These are phyloP conservation scores for Acanthococcus lagerstroemiae DNA, from an alignment of 2,888 invertebrate genomes.

Conservation along the genomic window DNA sequence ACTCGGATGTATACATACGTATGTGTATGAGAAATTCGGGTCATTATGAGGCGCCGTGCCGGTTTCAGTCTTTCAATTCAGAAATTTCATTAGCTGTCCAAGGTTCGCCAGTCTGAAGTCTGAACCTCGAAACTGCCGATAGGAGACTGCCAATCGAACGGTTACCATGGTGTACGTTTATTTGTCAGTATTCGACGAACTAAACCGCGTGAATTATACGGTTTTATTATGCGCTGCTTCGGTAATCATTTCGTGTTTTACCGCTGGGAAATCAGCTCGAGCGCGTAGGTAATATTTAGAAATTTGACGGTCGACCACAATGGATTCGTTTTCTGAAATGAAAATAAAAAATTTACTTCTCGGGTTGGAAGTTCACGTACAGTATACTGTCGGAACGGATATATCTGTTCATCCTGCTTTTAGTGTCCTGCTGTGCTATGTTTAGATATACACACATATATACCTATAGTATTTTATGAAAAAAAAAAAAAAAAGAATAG, in stretches of 20 bases:
- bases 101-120: too few relatives aligned
- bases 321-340: background rate
- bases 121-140: too few relatives aligned
- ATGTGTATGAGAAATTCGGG: too few relatives aligned
- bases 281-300: background rate
- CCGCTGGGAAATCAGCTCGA: background rate
- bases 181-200: background rate
- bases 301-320: background rate
- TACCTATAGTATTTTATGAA: too few relatives aligned
- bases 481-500: too few relatives aligned
- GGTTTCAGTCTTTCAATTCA: background rate
- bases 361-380: too few relatives aligned
- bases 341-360: background rate
- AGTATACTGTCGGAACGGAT: too few relatives aligned
- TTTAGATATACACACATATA: too few relatives aligned
- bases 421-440: too few relatives aligned
- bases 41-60: too few relatives aligned
- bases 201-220: background rate
- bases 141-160: background rate
- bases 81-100: background rate
- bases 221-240: background rate
- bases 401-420: too few relatives aligned
- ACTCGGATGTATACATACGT: too few relatives aligned
- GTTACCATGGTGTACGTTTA: background rate
- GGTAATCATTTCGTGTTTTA: constrained; percentile 1